Evolutionary conservation across 2,888 invertebrate species (phyloP), one percentile per base, ranked within the genome.

Genomic region (Ochropleura plecta): DNA sequence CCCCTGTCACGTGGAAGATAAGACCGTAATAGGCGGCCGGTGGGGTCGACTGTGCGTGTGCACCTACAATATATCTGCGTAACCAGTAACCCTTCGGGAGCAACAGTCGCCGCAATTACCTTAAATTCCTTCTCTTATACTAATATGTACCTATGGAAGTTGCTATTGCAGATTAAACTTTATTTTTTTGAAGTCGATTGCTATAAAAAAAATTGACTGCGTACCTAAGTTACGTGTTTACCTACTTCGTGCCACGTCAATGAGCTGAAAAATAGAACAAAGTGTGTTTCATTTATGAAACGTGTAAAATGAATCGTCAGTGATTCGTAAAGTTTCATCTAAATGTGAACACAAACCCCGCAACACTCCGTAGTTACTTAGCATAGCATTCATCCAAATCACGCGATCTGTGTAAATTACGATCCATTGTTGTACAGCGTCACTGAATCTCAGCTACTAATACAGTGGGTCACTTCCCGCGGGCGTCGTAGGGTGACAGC

Each of bases 371-470:
- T 20, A 42, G 55, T 64, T 60, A n/a, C 9, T 48, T 57, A 51
- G 55, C n/a, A 18, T 44, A 30, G 42, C 55, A 20, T 65, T 59
- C 60, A 63, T 59, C 20, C 59, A 53, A 79, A 81, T 81, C 83
- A 53, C 55, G 40, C 55, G 51, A 68, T 68, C 55, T 79, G 18
- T 70, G 67, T 68, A 70, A 70, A 74, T 70, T 79, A 81, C 80
- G 62, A 67, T 48, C 80, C 74, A 81, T 83, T 81, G 73, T 83
- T 59, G 63, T 62, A 48, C 70, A 82, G 70, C 67, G 48, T 49
- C 63, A 67, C 20, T 60, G 69, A 83, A 78, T 81, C 83, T 78
- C 69, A 57, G 78, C 79, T 62, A 48, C 70, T 73, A 72, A 72
- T 73, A 55, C 60, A 65, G 48, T 60, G 55, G 62, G 69, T 53